phyloP scores from a whole-genome alignment of 1,140 invertebrate species.

The Zaprionus tsacasi region DNA sequence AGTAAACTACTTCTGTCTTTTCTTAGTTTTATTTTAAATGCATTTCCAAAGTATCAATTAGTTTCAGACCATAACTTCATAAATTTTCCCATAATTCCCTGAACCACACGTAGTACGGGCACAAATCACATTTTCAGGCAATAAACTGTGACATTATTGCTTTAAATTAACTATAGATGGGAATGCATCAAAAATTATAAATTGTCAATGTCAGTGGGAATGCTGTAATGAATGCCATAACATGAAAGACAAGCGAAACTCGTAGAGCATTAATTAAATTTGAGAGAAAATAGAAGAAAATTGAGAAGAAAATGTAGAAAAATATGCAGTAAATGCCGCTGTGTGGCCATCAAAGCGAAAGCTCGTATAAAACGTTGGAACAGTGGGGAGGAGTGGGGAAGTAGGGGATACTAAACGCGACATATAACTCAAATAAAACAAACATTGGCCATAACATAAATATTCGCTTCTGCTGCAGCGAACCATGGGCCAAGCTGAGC shows the following conservation, averaged over 20 bases:
- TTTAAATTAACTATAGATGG: constrained; percentile 45
- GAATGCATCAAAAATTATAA: constrained; percentile 62
- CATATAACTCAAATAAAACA: constrained; percentile 79
- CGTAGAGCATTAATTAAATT: constrained; percentile 67
- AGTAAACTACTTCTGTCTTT: not conserved
- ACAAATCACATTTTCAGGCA: constrained; percentile 62
- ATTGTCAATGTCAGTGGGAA: constrained; percentile 71
- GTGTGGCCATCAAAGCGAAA: constrained; percentile 53
- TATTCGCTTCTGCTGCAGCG: constrained; percentile 51
- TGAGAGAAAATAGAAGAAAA: constrained; percentile 19
- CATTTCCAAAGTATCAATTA: constrained; percentile 26
- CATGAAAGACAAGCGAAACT: constrained; percentile 41
- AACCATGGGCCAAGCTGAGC: constrained; percentile 3
- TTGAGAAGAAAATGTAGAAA: not conserved
- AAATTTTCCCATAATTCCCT: constrained; percentile 48
- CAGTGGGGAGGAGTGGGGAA: not conserved
- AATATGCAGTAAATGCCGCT: constrained; percentile 13
- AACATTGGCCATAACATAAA: constrained; percentile 78
- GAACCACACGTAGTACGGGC: constrained; percentile 57
- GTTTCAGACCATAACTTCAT: constrained; percentile 41
- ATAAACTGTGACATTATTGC: constrained; percentile 73
- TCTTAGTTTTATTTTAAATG: not conserved
- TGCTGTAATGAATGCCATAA: constrained; percentile 63
- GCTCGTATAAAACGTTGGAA: constrained; percentile 35
- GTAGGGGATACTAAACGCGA: constrained; percentile 45